Base-by-base conservation (phyloP, 1,140 invertebrate species). In the Drosophila funebris region DNA sequence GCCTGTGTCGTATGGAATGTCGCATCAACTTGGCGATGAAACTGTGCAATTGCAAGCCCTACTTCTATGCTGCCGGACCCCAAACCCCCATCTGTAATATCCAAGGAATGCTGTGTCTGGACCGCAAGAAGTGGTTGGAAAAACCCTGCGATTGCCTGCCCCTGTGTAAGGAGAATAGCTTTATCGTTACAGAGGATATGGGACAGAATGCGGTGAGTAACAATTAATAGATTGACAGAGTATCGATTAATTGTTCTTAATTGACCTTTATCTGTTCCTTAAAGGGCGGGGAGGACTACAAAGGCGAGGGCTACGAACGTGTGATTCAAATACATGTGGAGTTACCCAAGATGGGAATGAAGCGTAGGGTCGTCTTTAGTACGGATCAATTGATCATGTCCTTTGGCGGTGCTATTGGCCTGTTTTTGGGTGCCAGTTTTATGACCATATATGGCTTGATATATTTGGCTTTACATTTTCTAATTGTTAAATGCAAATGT, bases 401-500 rank as follows among this genome's bases (percentile, higher is more conserved):
- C 1, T 80, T 91, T 44, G 90, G 90, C 13, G 90, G 90, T 8
- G 90, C 90, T 6, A 88, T 90, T 56, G 79, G 88, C 18, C 70
- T 91, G 6, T 91, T 91, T 74, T 68, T 91, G 5, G 90, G 90
- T 31, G 90, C 90, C 44, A 91, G 90, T 58, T 91, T 91, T 66
- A 88, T 91, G 73, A 91, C 79, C 48, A 48, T 84, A 18, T 81
- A 83, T 46, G 84, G 81, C 0, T 20, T 91, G 14, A 27, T 84
- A 8, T 76, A 87, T 48, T 16, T 90, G 18, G 43, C 64, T 0
- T 6, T 82, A 2, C 66, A 76, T 52, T 79, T 73, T 53, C 2
- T 89, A 8, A 44, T 63, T 46, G 44, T 67, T 14, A 67, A 73
- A 61, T 82, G 78, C 66, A 84, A 80, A 53, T 57, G 27, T 11